Conservation (phyloP, 2,888 invertebrate genomes). For the Pandemis heparana region DNA sequence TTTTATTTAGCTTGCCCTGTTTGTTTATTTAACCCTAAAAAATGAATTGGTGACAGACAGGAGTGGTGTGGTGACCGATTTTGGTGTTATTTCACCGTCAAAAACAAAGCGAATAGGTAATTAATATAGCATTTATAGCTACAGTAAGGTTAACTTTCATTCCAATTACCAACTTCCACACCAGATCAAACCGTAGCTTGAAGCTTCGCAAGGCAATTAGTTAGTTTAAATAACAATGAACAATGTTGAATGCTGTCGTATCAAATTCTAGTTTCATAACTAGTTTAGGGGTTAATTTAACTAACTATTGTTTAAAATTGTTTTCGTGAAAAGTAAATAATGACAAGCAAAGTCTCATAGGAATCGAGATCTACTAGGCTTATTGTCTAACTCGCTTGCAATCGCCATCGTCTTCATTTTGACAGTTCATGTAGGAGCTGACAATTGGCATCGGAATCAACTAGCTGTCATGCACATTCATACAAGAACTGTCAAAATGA, state of each 20-base stretch:
- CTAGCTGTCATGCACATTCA: too few species aligned
- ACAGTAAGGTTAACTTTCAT: background rate
- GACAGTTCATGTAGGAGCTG: too few species aligned
- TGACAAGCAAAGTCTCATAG: background rate
- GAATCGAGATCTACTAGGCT: background rate
- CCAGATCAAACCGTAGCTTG: background rate
- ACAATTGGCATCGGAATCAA: too few species aligned
- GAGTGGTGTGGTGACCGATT: too few species aligned
- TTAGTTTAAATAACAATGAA: background rate
- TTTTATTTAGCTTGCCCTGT: too few species aligned
- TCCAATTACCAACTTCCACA: slow-evolving; percentile 4
- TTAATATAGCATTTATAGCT: background rate
- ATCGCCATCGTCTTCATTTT: background rate
- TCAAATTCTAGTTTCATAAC: background rate
- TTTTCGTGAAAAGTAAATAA: too few species aligned
- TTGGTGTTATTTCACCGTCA: background rate
- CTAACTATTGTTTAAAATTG: background rate
- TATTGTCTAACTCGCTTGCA: background rate
- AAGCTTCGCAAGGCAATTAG: background rate
- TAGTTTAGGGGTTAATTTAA: background rate
- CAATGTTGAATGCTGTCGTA: background rate
- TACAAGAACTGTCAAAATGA: too few species aligned
- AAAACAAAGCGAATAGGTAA: background rate
- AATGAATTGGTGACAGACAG: too few species aligned
- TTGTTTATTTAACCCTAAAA: too few species aligned